Evolutionary conservation across 2,113 vertebrate genomes (phyloP), one percentile per base, ranked within the genome.

Genomic region (Oncorhynchus nerka): DNA sequence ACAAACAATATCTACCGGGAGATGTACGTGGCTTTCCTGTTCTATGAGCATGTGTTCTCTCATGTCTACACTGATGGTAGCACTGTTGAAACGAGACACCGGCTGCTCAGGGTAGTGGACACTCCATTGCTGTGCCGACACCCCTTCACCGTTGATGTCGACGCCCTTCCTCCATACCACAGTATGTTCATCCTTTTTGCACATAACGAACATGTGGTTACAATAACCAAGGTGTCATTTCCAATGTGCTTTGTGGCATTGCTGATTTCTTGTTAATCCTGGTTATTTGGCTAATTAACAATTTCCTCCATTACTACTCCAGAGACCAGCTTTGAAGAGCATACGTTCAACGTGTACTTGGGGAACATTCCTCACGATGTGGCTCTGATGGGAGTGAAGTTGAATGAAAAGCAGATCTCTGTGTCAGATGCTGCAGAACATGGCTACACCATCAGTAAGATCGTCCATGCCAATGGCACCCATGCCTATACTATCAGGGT

Each of bases 301-400:
- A 57, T 62, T n/a, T 22, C 59, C 59, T 62, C n/a, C 7, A 20
- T 57, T 57, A 22, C 59, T 20, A 6, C n/a, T 61, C 13, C n/a
- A 90, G 90, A 87, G 70, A 92, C 86, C 0, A 0, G 67, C 1
- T 16, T 12, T 34, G 71, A 80, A 0, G 28, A 82, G 8, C 45
- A 67, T n/a, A 4, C n/a, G 20, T 92, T 92, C 70, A 75, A 28
- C 0, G n/a, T 90, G 49, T 85, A 85, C 62, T 75, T 92, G 76
- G 88, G 88, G 30, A 84, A 89, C 66, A 74, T 91, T 67, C 87
- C 89, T 1, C 6, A 61, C 28, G 85, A 92, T n/a, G 88, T 89
- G 16, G 0, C 78, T 11, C 75, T 92, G 15, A 70, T 83, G 48
- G 78, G 75, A 20, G 19, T 88, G 7, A 8, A 15, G 57, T 75